Percentiles rank a stretch among this genome's conserved stretches.
phyloP scores from a whole-genome alignment of 2,797 vertebrate species.

The Tragopan temminckii region DNA sequence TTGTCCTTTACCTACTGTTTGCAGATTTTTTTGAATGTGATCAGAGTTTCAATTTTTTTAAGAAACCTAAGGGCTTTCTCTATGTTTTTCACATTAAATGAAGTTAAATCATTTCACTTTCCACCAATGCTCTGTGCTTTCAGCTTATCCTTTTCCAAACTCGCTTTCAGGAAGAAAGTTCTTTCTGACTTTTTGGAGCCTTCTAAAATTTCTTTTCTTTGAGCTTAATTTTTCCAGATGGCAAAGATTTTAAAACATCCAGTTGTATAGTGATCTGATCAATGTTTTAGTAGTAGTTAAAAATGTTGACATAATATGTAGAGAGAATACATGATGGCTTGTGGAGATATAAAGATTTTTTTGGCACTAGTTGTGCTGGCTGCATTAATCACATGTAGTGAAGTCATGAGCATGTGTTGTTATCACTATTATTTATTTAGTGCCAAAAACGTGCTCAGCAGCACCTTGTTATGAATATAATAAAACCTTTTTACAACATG shows the following conservation, averaged over 20 bases:
- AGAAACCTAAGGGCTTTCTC: not conserved
- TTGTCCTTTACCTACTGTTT: not conserved
- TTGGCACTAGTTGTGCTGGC: not conserved
- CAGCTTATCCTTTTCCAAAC: not conserved
- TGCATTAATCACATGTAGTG: not conserved
- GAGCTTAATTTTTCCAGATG: slow-evolving; percentile 18
- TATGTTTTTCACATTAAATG: slow-evolving; percentile 32
- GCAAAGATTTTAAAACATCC: not conserved
- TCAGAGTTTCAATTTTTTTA: not conserved
- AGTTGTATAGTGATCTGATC: not conserved
- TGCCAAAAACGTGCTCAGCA: slow-evolving; percentile 7
- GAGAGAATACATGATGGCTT: not conserved
- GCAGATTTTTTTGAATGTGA: not conserved
- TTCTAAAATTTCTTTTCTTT: not conserved
- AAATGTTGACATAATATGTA: not conserved
- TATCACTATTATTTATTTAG: slow-evolving; percentile 28
- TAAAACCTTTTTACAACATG: slow-evolving; percentile 10
- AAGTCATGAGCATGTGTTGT: not conserved
- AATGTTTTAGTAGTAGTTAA: not conserved
- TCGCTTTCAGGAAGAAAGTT: not conserved
- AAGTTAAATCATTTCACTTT: not conserved
- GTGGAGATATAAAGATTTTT: slow-evolving; percentile 5
- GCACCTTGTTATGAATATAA: not conserved
- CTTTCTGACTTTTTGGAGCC: not conserved
- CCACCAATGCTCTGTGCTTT: not conserved